Conservation (phyloP, 2,888 invertebrate genomes). For the Spisula subtruncata region DNA sequence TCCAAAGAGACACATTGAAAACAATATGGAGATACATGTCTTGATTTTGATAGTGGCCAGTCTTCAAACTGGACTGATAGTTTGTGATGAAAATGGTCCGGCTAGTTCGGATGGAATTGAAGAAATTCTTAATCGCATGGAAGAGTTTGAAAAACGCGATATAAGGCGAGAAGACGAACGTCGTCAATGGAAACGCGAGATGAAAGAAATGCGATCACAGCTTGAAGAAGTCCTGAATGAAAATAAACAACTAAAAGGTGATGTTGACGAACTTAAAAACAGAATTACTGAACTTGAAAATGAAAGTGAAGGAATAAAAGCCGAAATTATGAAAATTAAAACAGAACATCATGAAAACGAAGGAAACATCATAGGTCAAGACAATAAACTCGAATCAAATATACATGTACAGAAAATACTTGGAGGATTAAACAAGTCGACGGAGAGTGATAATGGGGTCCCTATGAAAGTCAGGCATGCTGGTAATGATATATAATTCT, state of each 20-base stretch:
- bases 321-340: not conserved
- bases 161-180: not conserved
- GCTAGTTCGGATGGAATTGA: not conserved
- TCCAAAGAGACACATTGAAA: too few species aligned
- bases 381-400: not conserved
- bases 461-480: not conserved
- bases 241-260: not conserved
- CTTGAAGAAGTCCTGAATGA: not conserved
- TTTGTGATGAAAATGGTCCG: not conserved
- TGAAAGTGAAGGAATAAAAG: not conserved
- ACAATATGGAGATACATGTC: not conserved
- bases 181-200: not conserved
- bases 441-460: not conserved
- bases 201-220: not conserved
- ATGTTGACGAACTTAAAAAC: not conserved
- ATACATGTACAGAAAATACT: too few species aligned
- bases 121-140: not conserved
- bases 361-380: not conserved
- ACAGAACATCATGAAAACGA: not conserved
- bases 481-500: not conserved
- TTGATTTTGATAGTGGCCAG: not conserved
- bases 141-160: slow-evolving; percentile 6
- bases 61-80: not conserved
- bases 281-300: not conserved
- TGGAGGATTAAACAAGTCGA: not conserved